These are phyloP conservation scores for Paramormyrops kingsleyae DNA, from an alignment of 2,113 vertebrate genomes.

Conservation along the genomic window DNA sequence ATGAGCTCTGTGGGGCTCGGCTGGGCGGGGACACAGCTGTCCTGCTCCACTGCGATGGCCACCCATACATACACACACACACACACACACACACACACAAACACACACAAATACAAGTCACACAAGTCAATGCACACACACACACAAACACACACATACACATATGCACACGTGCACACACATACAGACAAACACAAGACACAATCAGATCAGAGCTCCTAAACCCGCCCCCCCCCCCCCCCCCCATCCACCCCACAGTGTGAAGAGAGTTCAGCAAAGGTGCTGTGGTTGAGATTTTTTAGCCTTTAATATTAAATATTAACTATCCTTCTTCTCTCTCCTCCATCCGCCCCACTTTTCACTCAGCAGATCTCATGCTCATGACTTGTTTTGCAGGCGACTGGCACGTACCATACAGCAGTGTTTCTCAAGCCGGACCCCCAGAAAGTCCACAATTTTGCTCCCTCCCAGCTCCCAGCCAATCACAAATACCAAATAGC, in stretches of 20 bases:
- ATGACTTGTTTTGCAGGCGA: neutral
- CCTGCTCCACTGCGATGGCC: slow-evolving; percentile 72
- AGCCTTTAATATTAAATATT: neutral
- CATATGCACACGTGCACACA: neutral
- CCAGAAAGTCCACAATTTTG: neutral
- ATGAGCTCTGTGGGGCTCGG: slow-evolving; percentile 84
- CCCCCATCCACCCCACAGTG: too few relatives aligned
- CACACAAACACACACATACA: too few relatives aligned
- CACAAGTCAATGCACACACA: too few relatives aligned
- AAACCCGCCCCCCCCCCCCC: neutral
- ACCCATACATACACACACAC: neutral
- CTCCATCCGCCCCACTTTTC: neutral
- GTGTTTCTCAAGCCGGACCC: neutral
- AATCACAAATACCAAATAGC: neutral
- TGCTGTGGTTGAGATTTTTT: neutral
- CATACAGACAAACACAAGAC: neutral
- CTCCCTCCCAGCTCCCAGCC: neutral
- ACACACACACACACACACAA: neutral
- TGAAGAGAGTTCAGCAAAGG: neutral
- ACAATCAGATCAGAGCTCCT: neutral
- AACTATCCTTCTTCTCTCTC: neutral
- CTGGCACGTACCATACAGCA: neutral
- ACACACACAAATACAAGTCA: neutral
- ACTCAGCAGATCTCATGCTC: neutral
- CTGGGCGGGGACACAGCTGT: slow-evolving; percentile 81